Evolutionary conservation across 2,888 invertebrate genomes (phyloP), one percentile per base, ranked within the genome.

Genomic region (Andrena marginata): DNA sequence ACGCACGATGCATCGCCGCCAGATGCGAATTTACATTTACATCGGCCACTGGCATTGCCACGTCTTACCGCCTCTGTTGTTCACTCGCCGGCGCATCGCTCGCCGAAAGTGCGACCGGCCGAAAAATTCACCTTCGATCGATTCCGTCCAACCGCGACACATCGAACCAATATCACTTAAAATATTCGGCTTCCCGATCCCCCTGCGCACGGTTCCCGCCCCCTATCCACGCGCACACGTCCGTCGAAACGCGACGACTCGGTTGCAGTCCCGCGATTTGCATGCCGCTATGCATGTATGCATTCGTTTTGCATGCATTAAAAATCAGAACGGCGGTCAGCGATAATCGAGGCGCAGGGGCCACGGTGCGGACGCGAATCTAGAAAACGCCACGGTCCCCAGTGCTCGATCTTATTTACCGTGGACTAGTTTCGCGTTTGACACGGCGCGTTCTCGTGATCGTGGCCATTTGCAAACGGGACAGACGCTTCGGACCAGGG

Each of bases 231-330:
- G 64, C 51, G 51, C 35, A 5, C 49, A 23, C 48, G 51, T 51
- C 3, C 54, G 20, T n/a, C 23, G 51, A 74, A 70, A 67, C 68
- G 73, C 23, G 68, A 70, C 54, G 54, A 33, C 23, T 48, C 29
- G 16, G 59, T 29, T 67, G 59, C 33, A n/a, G 1, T 62, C 62
- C 20, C 31, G 20, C 4, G 56, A 84, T 84, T 82, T 84, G 83
- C 84, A 84, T 84, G 49, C 42, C 54, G 69, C 48, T 69, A 70
- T 72, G 81, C 71, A 76, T 72, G 82, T 62, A 80, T 82, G 82
- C 77, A 77, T 83, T 79, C 63, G 74, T 71, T 84, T 84, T 83
- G 71, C 82, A 84, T 84, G 60, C 42, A 83, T 84, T 84, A 78
- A 83, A 84, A 83, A 84, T 83, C 74, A 74, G 83, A n/a, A 54